These are phyloP conservation scores for Tetrapedia diversipes DNA, from an alignment of 2,888 invertebrate species.

Conservation along the genomic window DNA sequence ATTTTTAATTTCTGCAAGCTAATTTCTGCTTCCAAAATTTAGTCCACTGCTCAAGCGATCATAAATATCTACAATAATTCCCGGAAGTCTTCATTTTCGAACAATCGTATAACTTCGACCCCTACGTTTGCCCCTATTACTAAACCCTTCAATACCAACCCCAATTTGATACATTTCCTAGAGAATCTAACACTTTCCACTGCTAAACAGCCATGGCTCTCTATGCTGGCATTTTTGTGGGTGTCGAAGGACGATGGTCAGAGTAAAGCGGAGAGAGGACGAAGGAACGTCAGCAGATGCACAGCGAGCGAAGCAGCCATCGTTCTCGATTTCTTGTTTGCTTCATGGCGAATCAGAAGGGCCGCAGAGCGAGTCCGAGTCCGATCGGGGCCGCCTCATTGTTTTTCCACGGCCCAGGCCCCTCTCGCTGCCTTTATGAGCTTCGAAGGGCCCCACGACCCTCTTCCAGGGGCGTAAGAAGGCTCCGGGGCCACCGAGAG, in stretches of 20 bases:
- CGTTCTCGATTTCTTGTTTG: slow-evolving; percentile 71
- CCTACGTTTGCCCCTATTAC: no score
- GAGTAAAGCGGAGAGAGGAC: not conserved
- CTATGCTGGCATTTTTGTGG: no score
- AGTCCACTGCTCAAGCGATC: no score
- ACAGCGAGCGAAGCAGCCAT: slow-evolving; percentile 64
- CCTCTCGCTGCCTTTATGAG: slow-evolving; percentile 67
- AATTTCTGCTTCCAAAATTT: no score
- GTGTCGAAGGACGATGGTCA: no score
- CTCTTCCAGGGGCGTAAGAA: slow-evolving; percentile 68
- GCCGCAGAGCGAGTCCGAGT: slow-evolving; percentile 67
- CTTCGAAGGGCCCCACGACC: slow-evolving; percentile 63
- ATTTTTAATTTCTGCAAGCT: no score
- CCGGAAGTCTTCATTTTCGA: no score
- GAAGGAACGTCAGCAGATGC: slow-evolving; percentile 31
- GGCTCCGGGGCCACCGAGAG: slow-evolving; percentile 48
- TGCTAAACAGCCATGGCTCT: not conserved
- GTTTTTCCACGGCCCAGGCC: slow-evolving; percentile 72
- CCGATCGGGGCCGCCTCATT: slow-evolving; percentile 72
- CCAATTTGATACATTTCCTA: no score
- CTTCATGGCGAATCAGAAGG: slow-evolving; percentile 77
- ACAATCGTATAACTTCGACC: no score
- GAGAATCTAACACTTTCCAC: not conserved
- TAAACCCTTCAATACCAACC: no score
- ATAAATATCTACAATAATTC: no score